Evolutionary conservation across 2,797 vertebrate genomes (phyloP).

Genomic region (Avahi laniger): DNA sequence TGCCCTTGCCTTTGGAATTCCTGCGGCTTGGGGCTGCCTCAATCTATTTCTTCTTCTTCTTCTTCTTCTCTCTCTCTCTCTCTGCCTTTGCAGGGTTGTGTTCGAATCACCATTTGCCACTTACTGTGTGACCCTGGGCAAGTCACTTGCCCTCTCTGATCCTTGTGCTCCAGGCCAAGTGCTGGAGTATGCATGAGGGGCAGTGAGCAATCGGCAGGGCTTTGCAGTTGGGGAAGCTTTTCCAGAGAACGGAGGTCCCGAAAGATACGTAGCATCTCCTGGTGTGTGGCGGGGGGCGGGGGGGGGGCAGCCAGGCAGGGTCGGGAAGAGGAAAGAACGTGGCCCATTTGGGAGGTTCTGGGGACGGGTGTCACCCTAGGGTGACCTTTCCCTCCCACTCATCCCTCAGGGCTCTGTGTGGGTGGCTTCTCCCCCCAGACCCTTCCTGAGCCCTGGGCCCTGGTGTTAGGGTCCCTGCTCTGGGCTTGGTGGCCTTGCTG

Average conservation of each 20-base stretch:
- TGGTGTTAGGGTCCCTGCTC: not conserved
- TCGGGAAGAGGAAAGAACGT: not conserved
- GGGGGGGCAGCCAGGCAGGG: not conserved
- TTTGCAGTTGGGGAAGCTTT: not conserved
- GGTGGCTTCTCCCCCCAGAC: no score
- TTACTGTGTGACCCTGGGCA: not conserved
- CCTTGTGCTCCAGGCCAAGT: not conserved
- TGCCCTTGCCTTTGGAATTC: not conserved
- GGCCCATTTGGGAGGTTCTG: not conserved
- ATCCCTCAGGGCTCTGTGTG: not conserved
- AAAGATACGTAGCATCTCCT: rapidly evolving
- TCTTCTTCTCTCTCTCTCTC: no score
- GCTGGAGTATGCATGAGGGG: rapidly evolving
- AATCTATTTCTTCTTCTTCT: not conserved
- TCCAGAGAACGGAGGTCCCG: not conserved
- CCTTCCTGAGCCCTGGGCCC: not conserved
- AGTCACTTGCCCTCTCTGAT: not conserved
- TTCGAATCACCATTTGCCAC: not conserved
- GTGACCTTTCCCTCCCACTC: rapidly evolving
- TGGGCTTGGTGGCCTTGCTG: not conserved
- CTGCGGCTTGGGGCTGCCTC: rapidly evolving
- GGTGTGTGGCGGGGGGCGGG: no score
- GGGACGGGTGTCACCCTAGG: rapidly evolving
- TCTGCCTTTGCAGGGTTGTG: not conserved
- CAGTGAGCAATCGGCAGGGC: not conserved